Evolutionary conservation across 37 sponge, comb jelly and placozoan genomes (phyloP), one percentile per base, ranked within the genome.

Genomic region (Crambe crambe): DNA sequence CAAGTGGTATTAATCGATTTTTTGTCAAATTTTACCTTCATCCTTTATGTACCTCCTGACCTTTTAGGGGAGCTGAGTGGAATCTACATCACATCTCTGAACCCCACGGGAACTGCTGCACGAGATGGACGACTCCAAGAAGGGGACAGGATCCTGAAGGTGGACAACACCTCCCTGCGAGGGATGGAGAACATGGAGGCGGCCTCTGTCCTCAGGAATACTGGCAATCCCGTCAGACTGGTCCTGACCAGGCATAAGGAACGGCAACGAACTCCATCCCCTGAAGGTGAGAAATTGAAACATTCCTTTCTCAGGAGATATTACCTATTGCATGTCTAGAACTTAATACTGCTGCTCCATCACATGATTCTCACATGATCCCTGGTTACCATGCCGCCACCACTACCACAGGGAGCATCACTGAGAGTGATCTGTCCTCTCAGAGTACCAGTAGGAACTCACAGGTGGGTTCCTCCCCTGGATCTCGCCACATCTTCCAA

Each of bases 111-210:
- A 3, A 69, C 86, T 59, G 95, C 93, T 9, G 95, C 65, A 27
- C 30, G 44, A 22, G 86, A 73, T 44, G 89, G 89, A 18, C 37
- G 80, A 36, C 65, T 91, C 31, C 57, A 42, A 35, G 63, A 70
- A 17, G 82, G 82, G 0, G 95, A 95, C 63, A 58, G 86, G n/a
- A 76, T 95, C 17, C 57, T 92, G 63, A 41, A 68, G 71, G 93
- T 92, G 62, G 80, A 87, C 71, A 77, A 85, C 27, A 63, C 54
- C 12, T 66, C 77, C 32, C 77, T 92, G 10, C 59, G 77, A 25
- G 85, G 78, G 25, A 64, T 92, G 68, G 90, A 84, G 71, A 92
- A 87, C 79, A 87, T 79, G 80, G 89, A 68, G 22, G 92, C 92
- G 9, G 92, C 92, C 17, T 83, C 85, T 12, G 68, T 83, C 26